Conservation (phyloP, 2,888 invertebrate genomes). For the Trissolcus brochymenae region DNA sequence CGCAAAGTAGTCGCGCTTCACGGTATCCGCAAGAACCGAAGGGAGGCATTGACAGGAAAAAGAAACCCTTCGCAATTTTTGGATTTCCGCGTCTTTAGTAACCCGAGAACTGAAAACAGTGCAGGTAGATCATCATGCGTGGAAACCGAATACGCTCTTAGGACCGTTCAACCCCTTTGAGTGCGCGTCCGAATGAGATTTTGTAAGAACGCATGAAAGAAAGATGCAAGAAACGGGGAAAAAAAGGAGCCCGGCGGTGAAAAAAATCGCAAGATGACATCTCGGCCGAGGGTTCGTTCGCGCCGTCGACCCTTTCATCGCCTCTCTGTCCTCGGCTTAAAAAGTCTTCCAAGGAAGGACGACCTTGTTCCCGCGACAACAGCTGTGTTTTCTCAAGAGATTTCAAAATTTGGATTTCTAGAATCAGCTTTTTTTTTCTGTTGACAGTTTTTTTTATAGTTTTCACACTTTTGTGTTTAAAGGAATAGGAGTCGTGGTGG, state of each 20-base stretch:
- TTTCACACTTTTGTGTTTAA: constrained; percentile 44
- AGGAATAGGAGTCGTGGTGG: constrained; percentile 27
- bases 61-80: constrained; percentile 71
- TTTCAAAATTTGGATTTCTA: constrained; percentile 66
- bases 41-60: constrained; percentile 56
- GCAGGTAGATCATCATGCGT: constrained; percentile 63
- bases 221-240: constrained; percentile 38
- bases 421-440: constrained; percentile 33
- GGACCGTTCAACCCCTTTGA: constrained; percentile 61
- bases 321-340: constrained; percentile 33
- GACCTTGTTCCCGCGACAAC: constrained; percentile 60
- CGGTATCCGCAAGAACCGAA: constrained; percentile 42
- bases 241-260: constrained; percentile 32
- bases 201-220: constrained; percentile 30
- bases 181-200: constrained; percentile 50
- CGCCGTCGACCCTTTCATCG: constrained; percentile 53
- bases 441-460: constrained; percentile 33
- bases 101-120: constrained; percentile 72
- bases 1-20: constrained; percentile 47
- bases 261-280: constrained; percentile 75
- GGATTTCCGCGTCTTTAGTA: constrained; percentile 75
- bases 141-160: constrained; percentile 57
- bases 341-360: constrained; percentile 44
- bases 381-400: constrained; percentile 74
- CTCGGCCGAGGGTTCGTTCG: constrained; percentile 61